Evolutionary conservation across 2,888 invertebrate genomes (phyloP).

Genomic region (Drosophila parthenogenetica): DNA sequence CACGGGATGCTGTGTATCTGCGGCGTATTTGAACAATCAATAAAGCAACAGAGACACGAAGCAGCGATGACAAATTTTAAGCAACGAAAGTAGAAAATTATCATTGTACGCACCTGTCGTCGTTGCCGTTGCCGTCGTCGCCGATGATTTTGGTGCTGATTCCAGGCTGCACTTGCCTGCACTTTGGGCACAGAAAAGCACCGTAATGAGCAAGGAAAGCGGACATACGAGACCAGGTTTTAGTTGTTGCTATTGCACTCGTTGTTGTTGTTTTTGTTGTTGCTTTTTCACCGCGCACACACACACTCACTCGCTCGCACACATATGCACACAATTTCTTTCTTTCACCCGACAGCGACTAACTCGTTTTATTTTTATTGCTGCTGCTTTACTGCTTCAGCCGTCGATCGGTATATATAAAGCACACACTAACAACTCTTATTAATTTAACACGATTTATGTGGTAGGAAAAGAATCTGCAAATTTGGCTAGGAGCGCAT

Average conservation of each 20-base stretch:
- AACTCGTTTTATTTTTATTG: slow-evolving; percentile 70
- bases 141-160: slow-evolving; percentile 32
- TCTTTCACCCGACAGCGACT: slow-evolving; percentile 70
- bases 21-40: slow-evolving; percentile 55
- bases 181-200: slow-evolving; percentile 63
- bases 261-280: slow-evolving; percentile 26
- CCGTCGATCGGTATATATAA: slow-evolving; percentile 23
- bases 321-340: slow-evolving; percentile 66
- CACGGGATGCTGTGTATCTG: slow-evolving; percentile 50
- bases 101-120: slow-evolving; percentile 63
- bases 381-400: slow-evolving; percentile 25
- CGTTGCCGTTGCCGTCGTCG: slow-evolving; percentile 21
- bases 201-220: slow-evolving; percentile 79
- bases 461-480: slow-evolving; percentile 17
- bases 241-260: slow-evolving; percentile 35
- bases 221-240: slow-evolving; percentile 74
- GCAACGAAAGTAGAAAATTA: slow-evolving; percentile 71
- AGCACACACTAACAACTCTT: slow-evolving; percentile 19
- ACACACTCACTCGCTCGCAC: slow-evolving; percentile 20
- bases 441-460: slow-evolving; percentile 49
- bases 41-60: slow-evolving; percentile 47
- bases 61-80: slow-evolving; percentile 48
- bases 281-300: slow-evolving; percentile 44
- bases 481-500: slow-evolving; percentile 33
- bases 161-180: slow-evolving; percentile 60